A percentile compares a stretch with the other conserved stretches of the same genome.
Evolutionary conservation across 2,888 invertebrate species (phyloP).

Genomic region (Philhelius pedissequus): DNA sequence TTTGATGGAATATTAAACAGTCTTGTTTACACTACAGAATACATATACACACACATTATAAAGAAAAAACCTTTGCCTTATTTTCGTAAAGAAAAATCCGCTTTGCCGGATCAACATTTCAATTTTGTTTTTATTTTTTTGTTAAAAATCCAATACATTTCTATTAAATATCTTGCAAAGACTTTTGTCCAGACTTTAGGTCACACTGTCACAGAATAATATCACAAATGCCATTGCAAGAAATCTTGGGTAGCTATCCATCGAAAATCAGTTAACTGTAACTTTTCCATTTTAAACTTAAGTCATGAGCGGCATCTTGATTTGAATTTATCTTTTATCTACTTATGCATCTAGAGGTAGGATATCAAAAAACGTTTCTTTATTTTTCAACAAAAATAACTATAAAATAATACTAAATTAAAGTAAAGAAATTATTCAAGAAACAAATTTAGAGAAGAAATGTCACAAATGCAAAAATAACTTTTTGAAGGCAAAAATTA

Average conservation of each 20-base stretch:
- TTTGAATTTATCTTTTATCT: not conserved
- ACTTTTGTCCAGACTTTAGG: not conserved
- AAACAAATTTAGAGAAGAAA: not conserved
- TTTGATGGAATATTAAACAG: too few relatives aligned
- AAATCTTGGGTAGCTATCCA: constrained; percentile 1
- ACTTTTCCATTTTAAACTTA: constrained; percentile 8
- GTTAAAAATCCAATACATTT: not conserved
- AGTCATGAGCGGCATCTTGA: constrained; percentile 28
- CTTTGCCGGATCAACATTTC: too few relatives aligned
- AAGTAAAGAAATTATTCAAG: constrained; percentile 32
- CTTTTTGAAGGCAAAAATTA: constrained; percentile 45
- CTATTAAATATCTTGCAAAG: not conserved
- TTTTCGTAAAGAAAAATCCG: too few relatives aligned
- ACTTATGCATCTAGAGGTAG: too few relatives aligned
- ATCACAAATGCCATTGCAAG: constrained; percentile 34
- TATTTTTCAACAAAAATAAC: constrained; percentile 36
- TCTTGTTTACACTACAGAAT: too few relatives aligned
- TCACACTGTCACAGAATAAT: not conserved
- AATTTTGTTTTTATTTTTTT: not conserved
- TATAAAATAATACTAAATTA: not conserved
- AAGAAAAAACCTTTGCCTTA: too few relatives aligned
- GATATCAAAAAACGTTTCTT: not conserved
- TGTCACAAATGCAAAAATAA: constrained; percentile 38
- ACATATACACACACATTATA: too few relatives aligned
- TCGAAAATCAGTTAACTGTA: constrained; percentile 47